Evolutionary conservation across 1,140 invertebrate genomes (phyloP), one percentile per base, ranked within the genome.

Genomic region (Heliconius hermathena): DNA sequence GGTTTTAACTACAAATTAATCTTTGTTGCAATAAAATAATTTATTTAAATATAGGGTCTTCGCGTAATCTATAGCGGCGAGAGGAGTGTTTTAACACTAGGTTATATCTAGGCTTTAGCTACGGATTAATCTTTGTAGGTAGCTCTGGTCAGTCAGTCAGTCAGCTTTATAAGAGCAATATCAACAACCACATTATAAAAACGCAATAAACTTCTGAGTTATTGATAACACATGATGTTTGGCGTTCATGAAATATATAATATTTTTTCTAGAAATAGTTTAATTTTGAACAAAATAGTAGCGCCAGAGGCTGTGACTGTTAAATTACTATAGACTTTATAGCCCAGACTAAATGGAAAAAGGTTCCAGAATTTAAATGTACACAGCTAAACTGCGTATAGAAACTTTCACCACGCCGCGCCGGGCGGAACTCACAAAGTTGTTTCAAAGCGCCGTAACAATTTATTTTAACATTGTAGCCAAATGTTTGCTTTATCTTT

Each of bases 391-490:
- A 74, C 22, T 49, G 60, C 73, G 49, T 60, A 29, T 66, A 29
- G 26, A 66, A 74, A 60, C 73, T 74, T 74, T 60, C 73, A n/a
- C 73, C 29, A n/a, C 29, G 52, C 73, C 29, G 33, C 29, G 49
- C 6, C 73, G 49, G 73, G n/a, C 22, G 60, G 60, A 38, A 41
- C 38, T 72, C 38, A 8, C 8, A 22, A 22, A 72, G 71, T 72
- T 72, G 71, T 72, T 71, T 72, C 33, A 72, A 72, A 72, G 72
- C 20, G 46, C 33, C 41, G 52, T 54, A 49, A 74, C 41, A 60
- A 74, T 74, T 74, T 74, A 74, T 60, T 74, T 57, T 60, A 60
- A 74, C 73, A 74, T 57, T 74, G 29, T 74, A 60, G 49, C 22
- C 36, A 74, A 52, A 74, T 52, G 49, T 74, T 74, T 74, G 38